These are phyloP conservation scores for Empis livida DNA, from an alignment of 2,888 invertebrate genomes.

Conservation along the genomic window DNA sequence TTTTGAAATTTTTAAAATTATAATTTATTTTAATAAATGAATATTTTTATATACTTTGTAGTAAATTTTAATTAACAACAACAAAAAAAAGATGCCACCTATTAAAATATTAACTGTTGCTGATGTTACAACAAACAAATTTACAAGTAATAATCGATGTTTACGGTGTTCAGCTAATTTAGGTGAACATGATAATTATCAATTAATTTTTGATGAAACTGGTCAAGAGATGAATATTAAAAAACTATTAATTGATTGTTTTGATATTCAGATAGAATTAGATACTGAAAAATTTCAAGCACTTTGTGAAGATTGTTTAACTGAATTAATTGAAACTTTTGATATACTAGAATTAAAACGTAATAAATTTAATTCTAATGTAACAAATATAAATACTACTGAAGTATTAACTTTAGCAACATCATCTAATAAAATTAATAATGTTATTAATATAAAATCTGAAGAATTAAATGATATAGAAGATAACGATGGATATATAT, in stretches of 20 bases:
- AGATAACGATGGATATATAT: not conserved
- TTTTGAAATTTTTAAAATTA: no score
- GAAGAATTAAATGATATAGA: not conserved
- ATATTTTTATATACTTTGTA: no score
- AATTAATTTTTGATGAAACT: constrained; percentile 27
- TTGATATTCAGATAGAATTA: constrained; percentile 15
- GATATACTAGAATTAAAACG: constrained; percentile 22
- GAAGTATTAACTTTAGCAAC: no score
- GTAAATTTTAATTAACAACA: no score
- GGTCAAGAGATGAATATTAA: constrained; percentile 25
- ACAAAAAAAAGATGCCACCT: no score
- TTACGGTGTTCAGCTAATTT: constrained; percentile 17
- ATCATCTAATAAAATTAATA: no score
- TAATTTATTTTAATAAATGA: no score
- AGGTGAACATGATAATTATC: constrained; percentile 14
- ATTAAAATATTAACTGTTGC: no score
- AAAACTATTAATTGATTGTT: constrained; percentile 20
- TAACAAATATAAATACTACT: no score
- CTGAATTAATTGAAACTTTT: constrained; percentile 22
- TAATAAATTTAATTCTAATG: no score
- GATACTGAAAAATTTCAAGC: constrained; percentile 13
- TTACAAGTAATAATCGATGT: constrained; percentile 22
- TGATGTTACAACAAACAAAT: constrained; percentile 14
- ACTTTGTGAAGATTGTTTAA: constrained; percentile 24
- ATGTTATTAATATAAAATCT: no score